Conservation (phyloP, 1,140 invertebrate genomes). For the Aphelinus atriplicis region DNA sequence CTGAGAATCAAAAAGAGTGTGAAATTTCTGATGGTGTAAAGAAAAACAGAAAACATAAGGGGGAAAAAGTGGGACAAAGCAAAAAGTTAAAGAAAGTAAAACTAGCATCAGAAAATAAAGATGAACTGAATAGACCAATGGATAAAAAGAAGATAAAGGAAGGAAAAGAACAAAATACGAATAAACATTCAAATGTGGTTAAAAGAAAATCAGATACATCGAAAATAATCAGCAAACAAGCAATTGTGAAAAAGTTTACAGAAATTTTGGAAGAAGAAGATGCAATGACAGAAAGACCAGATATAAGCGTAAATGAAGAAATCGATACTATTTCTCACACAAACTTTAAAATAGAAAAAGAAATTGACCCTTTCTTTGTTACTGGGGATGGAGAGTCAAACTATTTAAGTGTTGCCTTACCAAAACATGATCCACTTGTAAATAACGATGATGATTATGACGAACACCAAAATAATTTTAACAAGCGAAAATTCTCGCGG, state of each 20-base stretch:
- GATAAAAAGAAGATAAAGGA: not conserved
- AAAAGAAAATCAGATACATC: conserved; percentile 32
- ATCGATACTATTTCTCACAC: no score
- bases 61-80: not conserved
- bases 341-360: conserved; percentile 39
- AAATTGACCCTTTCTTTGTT: conserved; percentile 55
- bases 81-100: not conserved
- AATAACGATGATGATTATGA: conserved; percentile 7
- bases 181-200: conserved; percentile 7
- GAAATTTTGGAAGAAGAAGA: conserved; percentile 47
- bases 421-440: conserved; percentile 37
- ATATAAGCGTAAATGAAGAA: no score
- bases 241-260: conserved; percentile 52
- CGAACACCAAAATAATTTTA: conserved; percentile 25
- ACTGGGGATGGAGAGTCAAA: conserved; percentile 44
- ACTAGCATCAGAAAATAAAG: not conserved
- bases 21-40: no score
- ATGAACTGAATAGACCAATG: not conserved
- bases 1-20: not conserved
- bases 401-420: conserved; percentile 47
- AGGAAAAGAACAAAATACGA: conserved; percentile 6
- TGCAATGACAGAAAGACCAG: not conserved
- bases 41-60: not conserved
- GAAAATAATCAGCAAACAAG: conserved; percentile 47
- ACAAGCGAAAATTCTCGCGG: conserved; percentile 25